Evolutionary conservation across 2,113 vertebrate species (phyloP), one percentile per base, ranked within the genome.

Genomic region (Petrocephalus zakoni): DNA sequence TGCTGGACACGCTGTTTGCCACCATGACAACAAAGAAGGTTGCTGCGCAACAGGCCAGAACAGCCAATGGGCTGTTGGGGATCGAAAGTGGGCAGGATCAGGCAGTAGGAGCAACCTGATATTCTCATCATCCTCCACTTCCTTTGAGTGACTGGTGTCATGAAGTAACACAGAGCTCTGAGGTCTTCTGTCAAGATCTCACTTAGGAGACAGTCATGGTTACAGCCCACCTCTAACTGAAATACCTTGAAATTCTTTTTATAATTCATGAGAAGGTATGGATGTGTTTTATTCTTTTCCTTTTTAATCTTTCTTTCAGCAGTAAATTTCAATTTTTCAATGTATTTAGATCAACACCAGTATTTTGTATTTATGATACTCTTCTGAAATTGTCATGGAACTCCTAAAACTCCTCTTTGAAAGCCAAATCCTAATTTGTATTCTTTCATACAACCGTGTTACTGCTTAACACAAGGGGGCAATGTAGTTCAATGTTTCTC

Each of bases 1-100:
- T 99, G 97, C 95, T 99, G 96, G 98, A 99, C 94, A 96, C 97
- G 1, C 93, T 99, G 51, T 99, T 99, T 90, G 97, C 98, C 89
- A 96, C 97, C n/a, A 95, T 97, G 89, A 94, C 96, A 11, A 94
- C 95, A 19, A 97, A 95, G 90, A 96, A 87, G 89, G 92, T 93
- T 0, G 84, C 87, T 17, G 47, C 90, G 47, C 90, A 90, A 84
- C 75, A 88, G 75, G 61, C n/a, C 78, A n/a, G 15, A 61, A n/a
- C 61, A 9, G 37, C 75, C 78, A 88, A 88, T 83, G 88, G 88
- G 75, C 51, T 84, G 78, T 11, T 78, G 19, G 88, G 19, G 22
- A 83, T 58, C 4, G 55, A 22, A 42, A 49, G 61, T 58, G 86
- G 34, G 86, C 56, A 25, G 86, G 56, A 47, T 34, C 86, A 87